phyloP scores from a whole-genome alignment of 2,113 vertebrate genomes.

The Falcunculus frontatus region DNA sequence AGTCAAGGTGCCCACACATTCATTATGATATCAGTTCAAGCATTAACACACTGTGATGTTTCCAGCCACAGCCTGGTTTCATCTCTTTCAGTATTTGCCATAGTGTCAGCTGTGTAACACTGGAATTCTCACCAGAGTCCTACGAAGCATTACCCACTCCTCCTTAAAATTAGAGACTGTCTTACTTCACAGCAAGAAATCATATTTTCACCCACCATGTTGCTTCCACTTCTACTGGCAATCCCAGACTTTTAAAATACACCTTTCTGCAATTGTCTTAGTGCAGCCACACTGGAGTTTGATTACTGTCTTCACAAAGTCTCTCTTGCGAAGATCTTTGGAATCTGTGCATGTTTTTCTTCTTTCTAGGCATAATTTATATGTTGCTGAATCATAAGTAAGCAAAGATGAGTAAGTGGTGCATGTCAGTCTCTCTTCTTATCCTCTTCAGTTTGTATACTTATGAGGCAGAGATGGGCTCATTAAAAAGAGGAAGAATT shows the following conservation, averaged over 20 bases:
- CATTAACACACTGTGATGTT: background rate
- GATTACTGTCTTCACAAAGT: background rate
- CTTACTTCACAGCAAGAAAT: background rate
- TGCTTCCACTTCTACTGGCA: background rate
- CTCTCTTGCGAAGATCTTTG: background rate
- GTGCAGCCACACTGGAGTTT: background rate
- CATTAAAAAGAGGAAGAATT: conserved; percentile 12
- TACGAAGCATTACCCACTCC: background rate
- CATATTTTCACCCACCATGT: background rate
- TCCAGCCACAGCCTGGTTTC: background rate
- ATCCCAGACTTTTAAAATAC: background rate
- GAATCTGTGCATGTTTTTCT: background rate
- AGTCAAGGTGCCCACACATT: background rate
- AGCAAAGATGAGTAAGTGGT: conserved; percentile 21
- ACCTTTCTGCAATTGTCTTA: background rate
- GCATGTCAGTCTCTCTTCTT: background rate
- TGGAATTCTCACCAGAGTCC: background rate
- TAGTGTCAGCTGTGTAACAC: background rate
- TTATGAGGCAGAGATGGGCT: background rate
- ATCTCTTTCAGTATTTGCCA: background rate
- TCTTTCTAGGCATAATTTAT: background rate
- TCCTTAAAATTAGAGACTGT: background rate
- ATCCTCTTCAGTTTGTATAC: background rate
- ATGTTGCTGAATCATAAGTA: conserved; percentile 30
- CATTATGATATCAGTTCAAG: rapidly evolving